These are phyloP conservation scores for Hyperoplus lanceolatus DNA, from an alignment of 2,797 vertebrate genomes.

Conservation along the genomic window DNA sequence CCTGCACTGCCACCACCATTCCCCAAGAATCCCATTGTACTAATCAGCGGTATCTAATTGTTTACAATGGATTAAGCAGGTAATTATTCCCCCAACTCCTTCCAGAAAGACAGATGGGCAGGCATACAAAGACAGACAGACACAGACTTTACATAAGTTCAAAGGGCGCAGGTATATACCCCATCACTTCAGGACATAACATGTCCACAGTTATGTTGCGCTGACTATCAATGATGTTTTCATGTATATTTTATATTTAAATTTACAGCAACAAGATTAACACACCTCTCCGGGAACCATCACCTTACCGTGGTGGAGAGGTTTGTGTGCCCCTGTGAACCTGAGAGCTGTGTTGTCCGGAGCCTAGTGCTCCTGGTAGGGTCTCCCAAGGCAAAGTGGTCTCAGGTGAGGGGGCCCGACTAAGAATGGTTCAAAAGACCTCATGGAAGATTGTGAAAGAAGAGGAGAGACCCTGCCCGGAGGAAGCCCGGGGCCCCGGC, in stretches of 20 bases:
- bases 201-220: neutral
- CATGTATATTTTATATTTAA: neutral
- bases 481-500: too few relatives aligned
- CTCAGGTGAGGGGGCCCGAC: too few relatives aligned
- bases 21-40: constrained; percentile 72
- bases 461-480: too few relatives aligned
- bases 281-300: too few relatives aligned
- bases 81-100: constrained; percentile 81
- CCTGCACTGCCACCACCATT: constrained; percentile 34
- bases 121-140: constrained; percentile 34
- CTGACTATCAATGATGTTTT: neutral
- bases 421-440: too few relatives aligned
- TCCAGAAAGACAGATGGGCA: constrained; percentile 52
- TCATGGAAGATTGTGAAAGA: too few relatives aligned
- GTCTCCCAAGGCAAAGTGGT: too few relatives aligned
- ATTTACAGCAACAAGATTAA: neutral
- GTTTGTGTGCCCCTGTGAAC: too few relatives aligned
- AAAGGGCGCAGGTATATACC: constrained; percentile 8
- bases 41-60: constrained; percentile 85
- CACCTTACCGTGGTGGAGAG: too few relatives aligned
- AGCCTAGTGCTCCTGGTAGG: too few relatives aligned
- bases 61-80: constrained; percentile 79
- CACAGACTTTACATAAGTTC: constrained; percentile 3
- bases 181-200: neutral
- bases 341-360: too few relatives aligned